phyloP scores from a whole-genome alignment of 1,140 invertebrate species.

The Drosophila santomea region DNA sequence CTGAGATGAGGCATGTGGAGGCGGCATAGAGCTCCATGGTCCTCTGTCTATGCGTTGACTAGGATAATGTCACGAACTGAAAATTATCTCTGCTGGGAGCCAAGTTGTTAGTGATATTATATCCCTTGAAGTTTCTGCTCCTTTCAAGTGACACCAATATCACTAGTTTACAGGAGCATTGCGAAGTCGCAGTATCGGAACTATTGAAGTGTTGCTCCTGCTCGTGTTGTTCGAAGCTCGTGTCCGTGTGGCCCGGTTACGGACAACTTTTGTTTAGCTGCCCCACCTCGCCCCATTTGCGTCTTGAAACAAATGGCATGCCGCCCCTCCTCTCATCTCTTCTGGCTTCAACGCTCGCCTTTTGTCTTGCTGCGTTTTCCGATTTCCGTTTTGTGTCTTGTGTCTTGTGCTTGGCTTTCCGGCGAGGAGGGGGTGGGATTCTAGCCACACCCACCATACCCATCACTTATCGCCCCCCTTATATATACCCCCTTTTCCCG shows the following conservation, averaged over 20 bases:
- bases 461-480: neutral
- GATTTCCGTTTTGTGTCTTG: conserved; percentile 63
- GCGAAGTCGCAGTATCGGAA: neutral
- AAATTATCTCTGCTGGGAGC: neutral
- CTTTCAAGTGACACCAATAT: neutral
- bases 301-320: neutral
- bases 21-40: neutral
- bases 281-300: neutral
- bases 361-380: conserved; percentile 38
- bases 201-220: neutral
- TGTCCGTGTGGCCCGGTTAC: conserved; percentile 18
- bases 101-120: too few species aligned
- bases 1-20: conserved; percentile 18
- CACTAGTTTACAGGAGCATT: neutral
- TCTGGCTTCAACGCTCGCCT: conserved; percentile 3
- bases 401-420: neutral
- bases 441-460: neutral
- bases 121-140: too few species aligned
- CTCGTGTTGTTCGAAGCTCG: conserved; percentile 4
- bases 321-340: neutral
- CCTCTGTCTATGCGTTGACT: too few species aligned
- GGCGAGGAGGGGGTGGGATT: neutral
- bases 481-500: neutral
- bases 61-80: neutral
- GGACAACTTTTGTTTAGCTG: conserved; percentile 40